Evolutionary conservation across 2,797 vertebrate genomes (phyloP), one percentile per base, ranked within the genome.

Genomic region (Eupleurogrammus muticus): DNA sequence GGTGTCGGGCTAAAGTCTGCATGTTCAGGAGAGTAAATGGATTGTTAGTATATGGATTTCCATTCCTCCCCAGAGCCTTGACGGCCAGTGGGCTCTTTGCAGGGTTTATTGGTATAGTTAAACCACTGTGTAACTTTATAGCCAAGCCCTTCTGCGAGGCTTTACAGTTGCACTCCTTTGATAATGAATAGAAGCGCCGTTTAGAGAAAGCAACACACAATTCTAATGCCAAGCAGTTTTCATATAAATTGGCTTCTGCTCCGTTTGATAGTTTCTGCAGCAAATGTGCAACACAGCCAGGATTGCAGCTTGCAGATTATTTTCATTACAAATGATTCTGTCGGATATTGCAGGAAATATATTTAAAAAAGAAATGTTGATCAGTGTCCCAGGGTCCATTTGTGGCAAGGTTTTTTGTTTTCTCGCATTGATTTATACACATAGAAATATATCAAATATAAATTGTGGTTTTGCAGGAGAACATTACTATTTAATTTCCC

Each of bases 11-110:
- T 84, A 82, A 84, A 79, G 80, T 62, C 77, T 70, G 75, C 74
- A 51, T 84, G 81, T 88, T 73, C 66, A 63, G 51, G 61, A 69
- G 75, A 79, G 75, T 73, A 84, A 90, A 88, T 90, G 75, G 87
- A 85, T 90, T 86, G 86, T 90, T 87, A 83, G 82, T 85, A 90
- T 85, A 90, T 91, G 79, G 89, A 91, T 90, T 87, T 78, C 66
- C 77, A 76, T 66, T 42, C 77, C 50, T 82, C 89, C 69, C 68
- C 38, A 0, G 84, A 79, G 87, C 63, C 63, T 62, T 54, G 59
- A 61, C 69, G 19, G 73, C 80, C 55, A 66, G 74, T 79, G 78
- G 77, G 77, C 81, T 84, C 80, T 83, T 78, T 61, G 19, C 68
- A 64, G 71, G 77, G 69, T 66, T 81, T 85, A 89, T 87, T 85